Base-by-base conservation (phyloP, 2,888 invertebrate species). In the Rhaphigaster nebulosa region DNA sequence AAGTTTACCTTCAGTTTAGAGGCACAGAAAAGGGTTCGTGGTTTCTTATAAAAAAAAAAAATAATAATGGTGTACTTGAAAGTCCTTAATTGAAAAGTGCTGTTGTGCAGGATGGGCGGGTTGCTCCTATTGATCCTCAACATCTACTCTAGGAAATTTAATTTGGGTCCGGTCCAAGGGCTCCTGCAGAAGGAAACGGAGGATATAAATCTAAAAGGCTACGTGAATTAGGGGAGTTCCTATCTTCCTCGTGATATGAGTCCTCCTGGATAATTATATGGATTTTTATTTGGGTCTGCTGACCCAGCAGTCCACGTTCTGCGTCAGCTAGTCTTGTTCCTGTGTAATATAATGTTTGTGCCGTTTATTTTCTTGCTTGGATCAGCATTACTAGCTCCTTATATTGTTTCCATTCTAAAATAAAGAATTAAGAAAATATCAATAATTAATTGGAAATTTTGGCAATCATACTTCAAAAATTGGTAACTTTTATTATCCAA, bases 71-170 rank as follows among this genome's bases (percentile, higher is more conserved):
- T 65, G 65, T 65, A 65, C 65, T 65, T 65, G 65, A 65, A 65
- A 65, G 29, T 65, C 65, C 65, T 65, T 65, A 65, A 65, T 65
- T 65, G 65, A 65, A 65, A 65, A 65, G 65, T 65, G n/a, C 29
- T 65, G 65, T 65, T 12, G 26, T 4, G 10, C 4, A 10, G 23
- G 65, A 15, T 13, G 29, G 65, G 65, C 65, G 65, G 65, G 29
- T 56, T 56, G 56, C 70, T 34, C 34, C 34, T 45, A 80, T 80
- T 45, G 80, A 80, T 80, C 80, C 80, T 80, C 41, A 80, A 80
- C 80, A 23, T 80, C 80, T 80, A 80, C 87, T 54, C 52, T 88
- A 88, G 88, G 88, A 88, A 88, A 88, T 88, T 88, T 88, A 88
- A 88, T 88, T 88, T 88, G 88, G 88, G 52, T 56, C 56, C 56